phyloP scores from a whole-genome alignment of 2,888 invertebrate species.

The Drosophila mettleri region DNA sequence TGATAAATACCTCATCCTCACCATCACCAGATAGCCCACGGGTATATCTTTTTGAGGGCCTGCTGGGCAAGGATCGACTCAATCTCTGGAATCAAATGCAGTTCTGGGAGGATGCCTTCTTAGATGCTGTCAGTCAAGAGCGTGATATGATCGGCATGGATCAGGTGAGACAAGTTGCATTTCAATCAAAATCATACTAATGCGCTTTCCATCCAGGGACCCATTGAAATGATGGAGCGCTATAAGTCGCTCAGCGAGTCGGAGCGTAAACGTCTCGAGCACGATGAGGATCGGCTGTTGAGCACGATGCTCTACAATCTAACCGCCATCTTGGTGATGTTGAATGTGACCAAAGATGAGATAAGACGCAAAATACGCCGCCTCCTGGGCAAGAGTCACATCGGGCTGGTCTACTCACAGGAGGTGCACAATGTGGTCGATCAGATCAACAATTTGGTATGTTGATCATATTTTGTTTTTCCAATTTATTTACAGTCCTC shows the following conservation, averaged over 20 bases:
- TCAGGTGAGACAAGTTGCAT: slow-evolving; percentile 87
- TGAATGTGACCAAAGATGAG: slow-evolving; percentile 93
- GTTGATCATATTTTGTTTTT: too few species aligned
- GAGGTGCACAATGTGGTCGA: slow-evolving; percentile 98
- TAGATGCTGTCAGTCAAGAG: slow-evolving; percentile 98
- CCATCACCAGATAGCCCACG: slow-evolving; percentile 94
- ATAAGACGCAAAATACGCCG: slow-evolving; percentile 94
- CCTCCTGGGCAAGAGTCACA: slow-evolving; percentile 98
- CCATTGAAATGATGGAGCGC: slow-evolving; percentile 99
- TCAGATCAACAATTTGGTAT: slow-evolving; percentile 96
- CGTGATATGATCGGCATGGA: slow-evolving; percentile 99
- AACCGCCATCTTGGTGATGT: slow-evolving; percentile 97
- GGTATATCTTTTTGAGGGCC: slow-evolving; percentile 96
- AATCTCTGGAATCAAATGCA: slow-evolving; percentile 99
- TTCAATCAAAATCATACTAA: background rate
- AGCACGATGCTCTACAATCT: slow-evolving; percentile 98
- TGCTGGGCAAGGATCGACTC: slow-evolving; percentile 89
- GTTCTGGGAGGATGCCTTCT: slow-evolving; percentile 99
- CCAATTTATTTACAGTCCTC: too few species aligned
- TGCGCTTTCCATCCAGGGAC: slow-evolving; percentile 87
- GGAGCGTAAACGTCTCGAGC: slow-evolving; percentile 96
- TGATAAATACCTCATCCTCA: slow-evolving; percentile 93
- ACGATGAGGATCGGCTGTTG: slow-evolving; percentile 98
- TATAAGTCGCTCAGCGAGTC: slow-evolving; percentile 97
- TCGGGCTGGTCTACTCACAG: slow-evolving; percentile 98